Evolutionary conservation across 1,140 invertebrate species (phyloP).

Genomic region (Cydia strobilella): DNA sequence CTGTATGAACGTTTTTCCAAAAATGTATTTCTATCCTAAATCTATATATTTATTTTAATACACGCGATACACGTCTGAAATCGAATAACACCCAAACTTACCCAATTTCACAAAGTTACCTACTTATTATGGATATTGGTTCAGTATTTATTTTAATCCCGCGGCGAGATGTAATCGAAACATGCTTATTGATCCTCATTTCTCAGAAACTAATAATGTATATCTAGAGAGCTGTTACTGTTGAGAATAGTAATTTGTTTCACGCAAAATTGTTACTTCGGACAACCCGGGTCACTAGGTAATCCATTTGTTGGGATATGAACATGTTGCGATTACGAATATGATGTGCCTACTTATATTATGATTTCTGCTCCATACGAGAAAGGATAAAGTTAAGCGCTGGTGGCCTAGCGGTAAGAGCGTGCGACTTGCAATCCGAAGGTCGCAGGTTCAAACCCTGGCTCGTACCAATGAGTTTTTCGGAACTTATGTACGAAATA

Average conservation of each 20-base stretch:
- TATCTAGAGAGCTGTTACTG: constrained; percentile 9
- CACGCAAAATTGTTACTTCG: background rate
- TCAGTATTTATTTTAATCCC: constrained; percentile 17
- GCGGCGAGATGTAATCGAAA: background rate
- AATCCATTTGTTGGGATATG: background rate
- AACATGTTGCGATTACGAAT: background rate
- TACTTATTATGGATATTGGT: background rate
- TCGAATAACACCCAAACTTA: background rate
- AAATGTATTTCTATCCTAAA: background rate
- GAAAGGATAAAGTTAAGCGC: too few relatives aligned
- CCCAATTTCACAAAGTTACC: background rate
- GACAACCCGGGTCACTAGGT: background rate
- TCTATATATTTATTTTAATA: background rate
- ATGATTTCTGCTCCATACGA: too few relatives aligned
- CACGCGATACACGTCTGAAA: background rate
- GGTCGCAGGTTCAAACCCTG: too few relatives aligned
- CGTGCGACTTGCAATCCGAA: too few relatives aligned
- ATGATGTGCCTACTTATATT: too few relatives aligned
- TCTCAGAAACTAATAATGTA: background rate
- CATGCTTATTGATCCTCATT: constrained; percentile 4
- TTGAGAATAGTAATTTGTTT: constrained; percentile 27
- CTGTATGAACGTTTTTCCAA: too few relatives aligned
- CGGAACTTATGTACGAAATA: too few relatives aligned
- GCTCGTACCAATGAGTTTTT: too few relatives aligned
- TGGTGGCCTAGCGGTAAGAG: too few relatives aligned